Evolutionary conservation across 2,888 invertebrate genomes (phyloP), one percentile per base, ranked within the genome.

Genomic region (Thysanoteuthis rhombus): DNA sequence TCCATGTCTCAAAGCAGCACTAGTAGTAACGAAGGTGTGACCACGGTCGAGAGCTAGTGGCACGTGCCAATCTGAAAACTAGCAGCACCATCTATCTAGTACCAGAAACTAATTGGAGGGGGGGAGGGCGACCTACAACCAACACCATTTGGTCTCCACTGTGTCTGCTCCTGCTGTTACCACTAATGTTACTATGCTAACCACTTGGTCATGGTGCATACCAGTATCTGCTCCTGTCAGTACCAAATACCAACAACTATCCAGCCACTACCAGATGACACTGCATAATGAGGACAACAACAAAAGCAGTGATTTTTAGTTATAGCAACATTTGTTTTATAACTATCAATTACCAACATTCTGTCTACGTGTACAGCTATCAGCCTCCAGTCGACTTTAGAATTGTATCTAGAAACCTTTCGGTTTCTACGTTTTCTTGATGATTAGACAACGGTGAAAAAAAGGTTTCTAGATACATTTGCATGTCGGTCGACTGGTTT

Each of bases 1-100:
- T 96, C 96, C 42, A 96, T 96, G 96, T 96, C 96, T 93, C 95
- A 96, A 93, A 96, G 96, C 94, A 95, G 95, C 93, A 96, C 95
- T 89, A 95, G 95, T 93, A 95, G 95, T 93, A 95, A 93, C 39
- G 94, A 94, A 90, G 95, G 95, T 92, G 93, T 58, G 45, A 92
- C 94, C 47, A 94, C 93, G 91, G 94, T 94, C 45, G 94, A 93
- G 89, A 94, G 93, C 92, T n/a, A 90, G 47, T 90, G 93, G 36
- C 91, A 89, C 38, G 45, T 93, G 89, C 47, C 75, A 75, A 75
- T 75, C 10, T n/a, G 75, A 36, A 75, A 75, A 75, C 36, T 36
- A 75, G n/a, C 75, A 75, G 16, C 75, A 75, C n/a, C 75, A 58
- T 6, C 58, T 58, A 58, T 58, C 8, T 58, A 12, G 52, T 52